These are phyloP conservation scores for Euura saliciscinereae DNA, from an alignment of 1,140 invertebrate species.

Conservation along the genomic window DNA sequence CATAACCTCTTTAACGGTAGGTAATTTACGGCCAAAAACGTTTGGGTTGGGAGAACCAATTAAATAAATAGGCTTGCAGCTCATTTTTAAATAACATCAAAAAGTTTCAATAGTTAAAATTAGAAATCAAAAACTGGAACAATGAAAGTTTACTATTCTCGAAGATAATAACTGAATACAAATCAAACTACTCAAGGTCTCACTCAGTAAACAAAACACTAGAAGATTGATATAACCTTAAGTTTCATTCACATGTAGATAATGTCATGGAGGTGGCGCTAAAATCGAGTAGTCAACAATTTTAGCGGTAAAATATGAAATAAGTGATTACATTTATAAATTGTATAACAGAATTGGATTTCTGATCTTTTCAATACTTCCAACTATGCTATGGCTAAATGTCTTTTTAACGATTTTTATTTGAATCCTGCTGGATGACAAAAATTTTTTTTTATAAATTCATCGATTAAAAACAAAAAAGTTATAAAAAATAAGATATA, in stretches of 20 bases:
- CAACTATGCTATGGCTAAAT: not conserved
- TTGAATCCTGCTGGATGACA: not conserved
- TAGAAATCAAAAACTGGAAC: not conserved
- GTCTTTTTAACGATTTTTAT: not conserved
- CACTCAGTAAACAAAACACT: not conserved
- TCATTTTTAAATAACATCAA: not conserved
- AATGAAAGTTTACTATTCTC: not conserved
- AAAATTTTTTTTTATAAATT: not conserved
- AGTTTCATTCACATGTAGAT: not conserved
- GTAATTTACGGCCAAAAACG: slow-evolving; percentile 21
- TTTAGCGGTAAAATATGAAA: not conserved
- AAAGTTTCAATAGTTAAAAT: not conserved
- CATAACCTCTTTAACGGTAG: slow-evolving; percentile 24
- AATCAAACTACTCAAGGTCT: not conserved
- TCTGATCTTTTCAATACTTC: not conserved
- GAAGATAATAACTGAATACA: not conserved
- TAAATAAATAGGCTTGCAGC: slow-evolving; percentile 16
- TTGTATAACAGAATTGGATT: not conserved
- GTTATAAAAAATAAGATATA: not conserved
- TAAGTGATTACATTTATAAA: not conserved
- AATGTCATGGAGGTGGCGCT: not conserved
- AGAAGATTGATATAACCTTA: not conserved
- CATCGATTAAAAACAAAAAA: not conserved
- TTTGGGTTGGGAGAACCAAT: slow-evolving; percentile 16
- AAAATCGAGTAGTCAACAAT: not conserved